phyloP scores from a whole-genome alignment of 1,140 invertebrate genomes.

The Myzus persicae region DNA sequence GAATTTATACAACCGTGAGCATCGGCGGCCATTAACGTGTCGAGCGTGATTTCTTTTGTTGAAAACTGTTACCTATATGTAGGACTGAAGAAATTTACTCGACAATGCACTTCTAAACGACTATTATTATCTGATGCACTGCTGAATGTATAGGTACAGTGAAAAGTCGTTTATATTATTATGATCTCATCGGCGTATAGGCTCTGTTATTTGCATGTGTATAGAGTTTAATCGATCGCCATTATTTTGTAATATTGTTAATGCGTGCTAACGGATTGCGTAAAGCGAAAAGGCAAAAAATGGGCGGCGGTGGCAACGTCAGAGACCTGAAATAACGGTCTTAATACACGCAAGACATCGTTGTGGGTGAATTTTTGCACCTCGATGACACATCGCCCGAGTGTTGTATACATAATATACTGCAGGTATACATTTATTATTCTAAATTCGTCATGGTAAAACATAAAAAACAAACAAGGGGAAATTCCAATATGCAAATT shows the following conservation, averaged over 20 bases:
- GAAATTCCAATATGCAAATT: background rate
- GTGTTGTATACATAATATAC: background rate
- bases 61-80: background rate
- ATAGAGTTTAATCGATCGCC: background rate
- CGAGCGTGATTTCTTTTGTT: slow-evolving; percentile 23
- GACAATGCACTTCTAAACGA: slow-evolving; percentile 35
- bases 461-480: background rate
- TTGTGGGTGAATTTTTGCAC: slow-evolving; percentile 39
- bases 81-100: slow-evolving; percentile 20
- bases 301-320: background rate
- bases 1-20: background rate
- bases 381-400: slow-evolving; percentile 21
- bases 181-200: background rate
- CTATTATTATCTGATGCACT: background rate
- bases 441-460: slow-evolving; percentile 21
- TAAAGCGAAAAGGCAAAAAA: slow-evolving; percentile 8
- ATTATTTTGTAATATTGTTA: slow-evolving; percentile 26
- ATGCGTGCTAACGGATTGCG: slow-evolving; percentile 16
- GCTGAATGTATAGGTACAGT: background rate
- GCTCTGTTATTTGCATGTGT: slow-evolving; percentile 10
- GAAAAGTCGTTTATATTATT: slow-evolving; percentile 17
- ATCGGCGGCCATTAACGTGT: slow-evolving; percentile 18
- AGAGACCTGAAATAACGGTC: slow-evolving; percentile 29
- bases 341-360: slow-evolving; percentile 27
- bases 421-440: background rate